Evolutionary conservation across 64 coral and sea anemone genomes (phyloP), one percentile per base, ranked within the genome.

Genomic region (Hydrozoanthus tunicans): DNA sequence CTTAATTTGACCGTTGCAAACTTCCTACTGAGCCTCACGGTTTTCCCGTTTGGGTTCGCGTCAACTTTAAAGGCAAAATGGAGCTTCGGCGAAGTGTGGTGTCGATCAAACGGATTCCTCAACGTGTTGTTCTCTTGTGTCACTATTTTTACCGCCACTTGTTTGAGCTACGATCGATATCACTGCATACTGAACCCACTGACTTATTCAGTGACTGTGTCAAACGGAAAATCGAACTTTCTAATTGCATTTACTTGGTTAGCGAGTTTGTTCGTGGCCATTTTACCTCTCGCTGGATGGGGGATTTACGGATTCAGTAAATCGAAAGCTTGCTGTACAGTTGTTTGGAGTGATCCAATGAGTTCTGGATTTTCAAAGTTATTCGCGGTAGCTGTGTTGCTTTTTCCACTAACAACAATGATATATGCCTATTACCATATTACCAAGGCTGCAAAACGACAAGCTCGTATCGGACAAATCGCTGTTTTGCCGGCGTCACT

Each of bases 171-270:
- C 32, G 97, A 99, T 77, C 94, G 94, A 3, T 99, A 96, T 83
- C 94, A 99, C 59, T 99, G 77, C 72, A 99, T 99, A 9, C 90
- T 99, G 52, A 99, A 99, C 9, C 97, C 97, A 11, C 17, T 99
- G 27, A 83, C 52, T 67, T 93, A 99, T 43, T 73, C 83, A n/a
- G 56, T 89, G 7, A 91, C 90, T n/a, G 94, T 99, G 97, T 92
- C 94, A 73, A 89, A 94, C 10, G 51, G 81, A 20, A 93, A 93
- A 60, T 93, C 97, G 3, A 89, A 82, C 65, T 64, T 91, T 65
- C 77, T 99, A 10, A 94, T 94, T 13, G 65, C 67, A 0, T 89
- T 76, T 73, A 92, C 92, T 13, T 99, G 94, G 97, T 51, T 96
- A 7, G 58, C 73, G 58, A 90, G 94, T 77, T 60, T 94, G 58